Evolutionary conservation across 2,113 vertebrate genomes (phyloP), one percentile per base, ranked within the genome.

Genomic region (Miniopterus natalensis): DNA sequence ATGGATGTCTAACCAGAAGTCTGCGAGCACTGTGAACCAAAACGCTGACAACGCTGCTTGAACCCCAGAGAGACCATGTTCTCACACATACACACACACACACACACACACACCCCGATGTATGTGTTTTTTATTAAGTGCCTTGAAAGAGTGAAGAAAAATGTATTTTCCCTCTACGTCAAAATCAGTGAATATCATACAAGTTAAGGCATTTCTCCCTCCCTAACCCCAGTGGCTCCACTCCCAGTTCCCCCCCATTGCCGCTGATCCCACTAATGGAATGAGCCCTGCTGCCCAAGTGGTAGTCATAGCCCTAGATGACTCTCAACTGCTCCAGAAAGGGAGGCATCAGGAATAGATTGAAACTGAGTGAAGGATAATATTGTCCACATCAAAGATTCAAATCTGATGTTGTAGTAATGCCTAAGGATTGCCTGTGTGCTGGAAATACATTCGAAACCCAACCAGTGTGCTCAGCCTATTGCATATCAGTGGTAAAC

Each of bases 41-140:
- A 93, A 8, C 9, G 65, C 84, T 97, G 51, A 94, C 0, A 0
- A 25, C 9, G 5, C 51, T 3, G n/a, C 88, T 95, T 77, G 75
- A 45, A n/a, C 55, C 92, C 79, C 0, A 36, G 97, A 97, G 95
- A 94, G 88, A 92, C 0, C 0, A 70, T 70, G 92, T 95, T 93
- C 95, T 36, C 95, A 95, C 95, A 65, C 36, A 80, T 77, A 0
- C 29, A 49, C 29, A 49, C 86, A 75, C 53, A 55, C 97, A 40
- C 90, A 65, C 89, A 65, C 89, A 88, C 83, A 97, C 93, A 95
- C 94, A 90, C 73, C 59, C 96, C 94, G 90, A 85, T 97, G 97
- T 97, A 93, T 98, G 95, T 98, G 80, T 96, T 98, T 97, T 98
- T 97, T 99, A 99, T 99, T 98, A 99, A 99, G 99, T 99, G 99